Evolutionary conservation across 2,888 invertebrate genomes (phyloP), one percentile per base, ranked within the genome.

Genomic region (Helicoverpa assulta): DNA sequence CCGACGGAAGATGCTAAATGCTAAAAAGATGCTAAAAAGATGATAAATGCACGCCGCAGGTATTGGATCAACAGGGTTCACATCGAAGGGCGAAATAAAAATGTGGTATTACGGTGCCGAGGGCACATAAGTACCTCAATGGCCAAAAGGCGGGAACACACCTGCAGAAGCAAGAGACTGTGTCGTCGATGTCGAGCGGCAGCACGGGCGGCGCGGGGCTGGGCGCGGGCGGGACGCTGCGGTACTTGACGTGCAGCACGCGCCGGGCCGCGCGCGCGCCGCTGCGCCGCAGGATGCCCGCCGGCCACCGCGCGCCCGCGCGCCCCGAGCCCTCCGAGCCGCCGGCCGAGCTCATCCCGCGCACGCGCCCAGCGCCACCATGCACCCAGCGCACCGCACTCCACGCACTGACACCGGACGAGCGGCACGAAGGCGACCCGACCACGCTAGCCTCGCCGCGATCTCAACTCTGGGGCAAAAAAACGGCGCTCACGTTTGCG

Each of bases 81-180:
- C 12, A 33, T 26, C 10, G 16, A 18, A 7, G 37, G 10, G 18
- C 5, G 10, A 29, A 40, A 43, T 29, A 40, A 21, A 14, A 2
- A 37, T 5, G 18, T 67, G n/a, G 47, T 67, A 54, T 55, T 71
- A 51, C 21, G 60, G 59, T 67, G 62, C 10, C 40, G 21, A 60
- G 21, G 51, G 66, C 58, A 50, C 40, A 29, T 67, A 55, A 62
- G 64, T 79, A 79, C 79, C 64, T 76, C 67, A 66, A 53, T 40
- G 50, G 79, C 77, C 76, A 73, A 63, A 73, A 64, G 56, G 64
- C 56, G 63, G 59, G 66, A 60, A 84, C 89, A 94, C 95, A 98
- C 98, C 98, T 97, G 97, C 98, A 98, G 94, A 98, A 98, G 91
- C 98, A 98, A 86, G 97, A 97, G 91, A 98, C 97, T 73, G 97